A percentile compares a stretch with the other conserved stretches of the same genome.
phyloP scores from a whole-genome alignment of 2,113 vertebrate species.

The Thunnus maccoyii region DNA sequence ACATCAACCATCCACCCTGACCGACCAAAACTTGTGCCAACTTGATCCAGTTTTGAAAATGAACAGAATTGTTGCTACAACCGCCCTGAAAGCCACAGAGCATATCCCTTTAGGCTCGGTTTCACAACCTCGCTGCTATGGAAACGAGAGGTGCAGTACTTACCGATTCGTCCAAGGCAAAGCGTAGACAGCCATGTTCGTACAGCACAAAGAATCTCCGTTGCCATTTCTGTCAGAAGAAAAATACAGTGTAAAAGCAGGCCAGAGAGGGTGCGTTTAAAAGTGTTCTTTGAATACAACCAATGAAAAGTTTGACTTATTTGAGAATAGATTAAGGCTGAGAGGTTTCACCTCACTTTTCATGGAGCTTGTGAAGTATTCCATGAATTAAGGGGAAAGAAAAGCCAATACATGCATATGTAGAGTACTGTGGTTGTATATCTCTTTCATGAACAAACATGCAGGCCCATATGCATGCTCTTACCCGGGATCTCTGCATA shows the following conservation, averaged over 20 bases:
- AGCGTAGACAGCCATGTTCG: conserved; percentile 88
- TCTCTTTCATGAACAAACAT: not conserved
- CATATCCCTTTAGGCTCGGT: not conserved
- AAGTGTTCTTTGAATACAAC: not conserved
- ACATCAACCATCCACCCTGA: no score
- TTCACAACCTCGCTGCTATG: not conserved
- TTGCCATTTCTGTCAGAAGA: conserved; percentile 86
- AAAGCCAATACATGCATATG: not conserved
- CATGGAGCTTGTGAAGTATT: not conserved
- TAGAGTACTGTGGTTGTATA: not conserved
- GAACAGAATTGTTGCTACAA: not conserved
- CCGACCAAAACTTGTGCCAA: not conserved
- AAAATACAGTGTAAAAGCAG: not conserved
- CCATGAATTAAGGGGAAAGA: not conserved
- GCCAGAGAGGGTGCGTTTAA: no score
- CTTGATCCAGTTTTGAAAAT: not conserved
- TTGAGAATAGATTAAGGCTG: not conserved
- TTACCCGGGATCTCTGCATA: conserved; percentile 89
- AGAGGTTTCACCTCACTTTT: not conserved
- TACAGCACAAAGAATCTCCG: conserved; percentile 88
- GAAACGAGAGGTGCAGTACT: conserved; percentile 46
- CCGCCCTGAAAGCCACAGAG: no score
- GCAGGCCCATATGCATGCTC: conserved; percentile 20
- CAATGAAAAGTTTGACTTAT: not conserved
- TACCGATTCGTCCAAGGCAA: conserved; percentile 88